Base-by-base conservation (phyloP, 2,888 invertebrate species). In the Linnaemya vulpina region DNA sequence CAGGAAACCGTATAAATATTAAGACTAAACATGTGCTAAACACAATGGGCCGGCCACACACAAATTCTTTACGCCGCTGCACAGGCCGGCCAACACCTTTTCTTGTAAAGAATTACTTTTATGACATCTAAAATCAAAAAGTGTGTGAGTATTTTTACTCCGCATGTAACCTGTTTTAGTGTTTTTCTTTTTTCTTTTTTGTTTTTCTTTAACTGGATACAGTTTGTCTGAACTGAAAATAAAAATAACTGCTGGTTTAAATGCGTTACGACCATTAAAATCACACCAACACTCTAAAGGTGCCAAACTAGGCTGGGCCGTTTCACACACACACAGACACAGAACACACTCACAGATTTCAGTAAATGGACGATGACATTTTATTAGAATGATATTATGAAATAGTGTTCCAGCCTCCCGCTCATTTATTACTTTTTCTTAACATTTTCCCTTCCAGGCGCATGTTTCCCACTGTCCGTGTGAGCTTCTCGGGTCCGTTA, bases 381-480 rank as follows among this genome's bases (percentile, higher is more conserved):
- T 62, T 25, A 17, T 77, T 17, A 38, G 20, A 43, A 43, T 13
- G 8, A 40, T 40, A 10, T 3, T 10, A 11, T 40, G 13, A 60
- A 17, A 11, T 9, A 20, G 1, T 9, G 11, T 1, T 55, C 30
- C 20, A 53, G 15, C 20, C 7, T 53, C 20, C 13, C 30, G 2
- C 7, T 30, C 5, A 38, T 17, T 60, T 3, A 38, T 40, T 20
- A 43, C 7, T 1, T 30, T 30, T 30, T 5, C 51, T 25, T 63
- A 20, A 63, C 10, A 22, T 46, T 17, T 58, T 73, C 20, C 5
- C n/a, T 58, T 30, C 87, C 94, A 98, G 98, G 93, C 95, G 99
- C 90, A 99, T 99, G 99, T 99, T 99, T 93, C 99, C 99, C 88
- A 98, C 98, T 88, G 96, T 98, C 89, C 95, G 98, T 87, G 97